Base-by-base conservation (phyloP, 2,888 invertebrate genomes). In the Stenolophus ochropezus region DNA sequence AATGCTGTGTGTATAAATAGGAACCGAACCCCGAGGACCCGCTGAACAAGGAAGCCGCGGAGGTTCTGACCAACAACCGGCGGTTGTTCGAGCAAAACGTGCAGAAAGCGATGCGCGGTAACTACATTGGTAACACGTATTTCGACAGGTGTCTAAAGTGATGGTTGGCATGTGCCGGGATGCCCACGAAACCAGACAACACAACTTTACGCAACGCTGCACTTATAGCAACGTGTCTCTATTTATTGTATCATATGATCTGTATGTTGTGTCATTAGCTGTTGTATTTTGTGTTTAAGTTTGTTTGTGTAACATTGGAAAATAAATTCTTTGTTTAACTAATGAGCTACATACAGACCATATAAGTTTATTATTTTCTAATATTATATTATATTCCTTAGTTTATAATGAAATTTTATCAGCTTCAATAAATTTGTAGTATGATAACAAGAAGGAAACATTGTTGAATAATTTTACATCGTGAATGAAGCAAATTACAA, bases 21-120 rank as follows among this genome's bases (percentile, higher is more conserved):
- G 99, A 99, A 91, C 99, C 98, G 69, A 99, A 99, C 90, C 98
- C 98, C 1, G 98, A 99, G 90, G 99, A 99, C 91, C 99, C 98
- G 6, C 90, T 99, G 85, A 99, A 99, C 90, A 98, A 98, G 91
- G 98, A 99, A 90, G 98, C 98, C 11, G 98, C 99, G 1, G 98
- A 98, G 89, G 97, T 98, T 82, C 92, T 99, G 84, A 97, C 98
- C 88, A 97, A 94, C 89, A 98, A 98, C 90, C 92, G 97, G 88
- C 93, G 97, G 86, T 91, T 97, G 84, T 99, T 99, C 89, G 98
- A 98, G 90, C 96, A 97, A 87, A 98, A 98, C 89, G 98, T 98
- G 80, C 94, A 96, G 86, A 95, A 97, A 89, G 98, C 98, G 74
- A 98, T 98, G 96, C 93, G 97, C 83, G 98, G 98, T 82, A 98